Evolutionary conservation across 2,888 invertebrate genomes (phyloP), one percentile per base, ranked within the genome.

Genomic region (Crepidodera aurea): DNA sequence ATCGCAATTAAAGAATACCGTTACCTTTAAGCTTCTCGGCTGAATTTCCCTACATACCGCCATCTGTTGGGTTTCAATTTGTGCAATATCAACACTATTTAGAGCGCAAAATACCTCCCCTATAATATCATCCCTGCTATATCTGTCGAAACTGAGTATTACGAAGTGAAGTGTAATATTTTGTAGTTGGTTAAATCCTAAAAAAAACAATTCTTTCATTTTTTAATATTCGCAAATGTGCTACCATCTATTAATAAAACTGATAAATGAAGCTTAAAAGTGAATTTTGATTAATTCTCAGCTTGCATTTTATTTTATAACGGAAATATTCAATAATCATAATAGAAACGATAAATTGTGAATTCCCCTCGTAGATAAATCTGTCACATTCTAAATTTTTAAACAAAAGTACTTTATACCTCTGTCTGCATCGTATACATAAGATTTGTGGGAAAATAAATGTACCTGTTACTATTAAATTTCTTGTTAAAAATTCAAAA

Each of bases 121-220:
- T 72, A 99, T 96, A 75, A 99, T 95, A 81, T 98, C 97, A 79
- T 99, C 98, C 15, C 98, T 90, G 27, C 98, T 98, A 80, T 98
- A 99, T 79, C 97, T 91, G 83, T 98, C 97, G 82, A 96, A 98
- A 82, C 93, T 98, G 77, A 93, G 86, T 13, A 96, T 92, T 57
- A 95, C 93, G 81, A 97, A 96, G 83, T 97, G 96, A 54, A 96
- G 85, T 3, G 96, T 96, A 81, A 95, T 94, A 76, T 89, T 90
- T 77, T 91, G 86, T 62, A 97, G 85, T 81, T 97, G 96, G 77
- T 91, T 90, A 70, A 90, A 88, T 51, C 89, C 72, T 66, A 15
- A 18, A 57, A 55, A 60, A 42, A 34, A 51, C n/a, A n/a, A n/a
- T n/a, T n/a, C n/a, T n/a, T n/a, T n/a, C n/a, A n/a, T n/a, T n/a